Percentiles rank a stretch among this genome's conserved stretches.
These are phyloP conservation scores for Eulemur coronatus DNA, from an alignment of 2,797 vertebrate species.

Conservation along the genomic window DNA sequence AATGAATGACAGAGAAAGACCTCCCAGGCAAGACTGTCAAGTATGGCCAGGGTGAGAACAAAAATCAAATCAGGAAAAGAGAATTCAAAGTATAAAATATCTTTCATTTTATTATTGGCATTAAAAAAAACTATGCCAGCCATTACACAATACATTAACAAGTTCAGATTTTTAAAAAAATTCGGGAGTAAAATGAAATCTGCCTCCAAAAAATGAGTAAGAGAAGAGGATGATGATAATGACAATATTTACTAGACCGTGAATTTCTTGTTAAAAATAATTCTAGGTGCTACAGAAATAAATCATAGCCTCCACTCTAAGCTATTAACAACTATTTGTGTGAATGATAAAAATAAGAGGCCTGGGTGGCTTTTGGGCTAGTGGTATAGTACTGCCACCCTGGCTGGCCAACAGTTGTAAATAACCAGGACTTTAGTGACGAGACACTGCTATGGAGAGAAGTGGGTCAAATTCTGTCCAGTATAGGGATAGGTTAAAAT, in stretches of 20 bases:
- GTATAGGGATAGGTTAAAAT: slow-evolving; percentile 34
- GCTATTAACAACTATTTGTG: neutral
- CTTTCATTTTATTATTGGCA: neutral
- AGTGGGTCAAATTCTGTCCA: slow-evolving; percentile 56
- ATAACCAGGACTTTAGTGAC: neutral
- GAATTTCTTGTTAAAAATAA: slow-evolving; percentile 35
- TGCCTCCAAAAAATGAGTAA: slow-evolving; percentile 2
- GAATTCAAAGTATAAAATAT: slow-evolving; percentile 25
- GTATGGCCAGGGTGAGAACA: neutral
- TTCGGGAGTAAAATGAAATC: slow-evolving; percentile 38
- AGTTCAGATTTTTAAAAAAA: neutral
- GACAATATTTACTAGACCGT: neutral
- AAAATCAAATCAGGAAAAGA: neutral
- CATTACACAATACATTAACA: neutral
- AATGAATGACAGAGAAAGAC: neutral
- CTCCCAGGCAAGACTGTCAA: neutral
- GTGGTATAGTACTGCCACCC: neutral
- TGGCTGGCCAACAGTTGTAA: neutral
- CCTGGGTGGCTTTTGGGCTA: neutral
- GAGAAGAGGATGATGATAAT: neutral
- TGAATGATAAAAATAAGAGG: neutral
- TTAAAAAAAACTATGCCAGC: neutral
- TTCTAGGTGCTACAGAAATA: neutral
- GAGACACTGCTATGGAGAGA: neutral
- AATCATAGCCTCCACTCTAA: neutral